phyloP scores from a whole-genome alignment of 2,797 vertebrate species.

The Onychomys leucogaster region DNA sequence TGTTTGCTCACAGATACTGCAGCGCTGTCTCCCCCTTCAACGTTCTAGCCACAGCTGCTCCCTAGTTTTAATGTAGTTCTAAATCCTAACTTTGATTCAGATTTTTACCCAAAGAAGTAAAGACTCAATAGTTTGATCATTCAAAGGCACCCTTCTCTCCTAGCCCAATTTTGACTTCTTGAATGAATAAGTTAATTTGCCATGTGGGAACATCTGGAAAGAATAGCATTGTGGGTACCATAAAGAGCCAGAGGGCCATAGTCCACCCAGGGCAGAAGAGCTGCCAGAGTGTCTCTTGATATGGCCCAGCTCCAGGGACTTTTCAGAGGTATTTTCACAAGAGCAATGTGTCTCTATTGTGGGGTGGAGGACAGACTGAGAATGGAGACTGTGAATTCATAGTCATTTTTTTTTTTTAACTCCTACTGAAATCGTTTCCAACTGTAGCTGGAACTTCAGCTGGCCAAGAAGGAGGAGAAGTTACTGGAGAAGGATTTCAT shows the following conservation, averaged over 20 bases:
- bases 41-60: background rate
- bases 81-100: constrained; percentile 16
- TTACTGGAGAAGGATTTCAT: constrained; percentile 93
- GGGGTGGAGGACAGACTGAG: background rate
- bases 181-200: background rate
- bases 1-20: background rate
- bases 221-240: background rate
- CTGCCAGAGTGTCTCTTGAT: background rate
- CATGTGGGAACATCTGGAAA: background rate
- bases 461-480: constrained; percentile 91
- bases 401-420: background rate
- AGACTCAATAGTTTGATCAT: background rate
- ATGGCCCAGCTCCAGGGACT: background rate
- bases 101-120: constrained; percentile 31
- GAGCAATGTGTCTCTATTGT: background rate
- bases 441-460: constrained; percentile 90
- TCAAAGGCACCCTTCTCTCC: background rate
- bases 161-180: background rate
- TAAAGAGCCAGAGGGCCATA: background rate
- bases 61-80: background rate
- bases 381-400: background rate
- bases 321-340: background rate
- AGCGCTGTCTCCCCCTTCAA: background rate
- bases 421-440: background rate
- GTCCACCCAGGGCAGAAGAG: background rate